phyloP scores from a whole-genome alignment of 2,888 invertebrate species.

The Nomada flava region DNA sequence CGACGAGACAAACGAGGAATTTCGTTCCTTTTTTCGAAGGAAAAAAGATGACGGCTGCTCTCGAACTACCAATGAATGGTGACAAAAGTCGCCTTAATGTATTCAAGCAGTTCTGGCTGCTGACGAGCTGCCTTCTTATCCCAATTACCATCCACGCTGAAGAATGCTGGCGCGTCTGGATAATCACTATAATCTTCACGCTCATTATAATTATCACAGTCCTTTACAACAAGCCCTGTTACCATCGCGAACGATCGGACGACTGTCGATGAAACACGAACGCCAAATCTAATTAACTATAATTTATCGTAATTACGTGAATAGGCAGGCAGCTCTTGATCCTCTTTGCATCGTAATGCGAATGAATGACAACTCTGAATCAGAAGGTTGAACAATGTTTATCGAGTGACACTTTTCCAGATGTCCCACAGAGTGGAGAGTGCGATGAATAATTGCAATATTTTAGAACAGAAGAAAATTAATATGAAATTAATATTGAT shows the following conservation, averaged over 20 bases:
- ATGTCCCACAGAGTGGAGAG: too few relatives aligned
- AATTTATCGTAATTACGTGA: slow-evolving; percentile 74
- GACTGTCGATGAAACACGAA: slow-evolving; percentile 35
- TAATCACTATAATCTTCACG: slow-evolving; percentile 79
- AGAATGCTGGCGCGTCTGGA: slow-evolving; percentile 57
- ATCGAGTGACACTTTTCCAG: too few relatives aligned
- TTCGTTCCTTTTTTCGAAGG: not conserved
- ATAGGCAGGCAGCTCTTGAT: slow-evolving; percentile 73
- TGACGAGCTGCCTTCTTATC: slow-evolving; percentile 47
- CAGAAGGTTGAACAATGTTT: too few relatives aligned
- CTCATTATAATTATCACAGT: slow-evolving; percentile 79
- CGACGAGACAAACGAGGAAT: not conserved
- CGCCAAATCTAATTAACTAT: slow-evolving; percentile 79
- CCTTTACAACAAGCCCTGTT: slow-evolving; percentile 65
- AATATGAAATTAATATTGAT: too few relatives aligned
- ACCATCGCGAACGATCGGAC: slow-evolving; percentile 26
- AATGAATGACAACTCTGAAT: too few relatives aligned
- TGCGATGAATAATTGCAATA: too few relatives aligned
- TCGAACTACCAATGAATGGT: slow-evolving; percentile 41
- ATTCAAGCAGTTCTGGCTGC: slow-evolving; percentile 66
- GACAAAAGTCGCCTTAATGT: slow-evolving; percentile 74
- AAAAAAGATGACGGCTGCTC: slow-evolving; percentile 22
- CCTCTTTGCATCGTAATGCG: not conserved
- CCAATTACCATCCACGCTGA: slow-evolving; percentile 57
- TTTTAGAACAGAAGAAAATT: too few relatives aligned